Percentiles rank a stretch among this genome's conserved stretches.
Evolutionary conservation across 2,888 invertebrate species (phyloP).

Genomic region (Leptogaster cylindrica): DNA sequence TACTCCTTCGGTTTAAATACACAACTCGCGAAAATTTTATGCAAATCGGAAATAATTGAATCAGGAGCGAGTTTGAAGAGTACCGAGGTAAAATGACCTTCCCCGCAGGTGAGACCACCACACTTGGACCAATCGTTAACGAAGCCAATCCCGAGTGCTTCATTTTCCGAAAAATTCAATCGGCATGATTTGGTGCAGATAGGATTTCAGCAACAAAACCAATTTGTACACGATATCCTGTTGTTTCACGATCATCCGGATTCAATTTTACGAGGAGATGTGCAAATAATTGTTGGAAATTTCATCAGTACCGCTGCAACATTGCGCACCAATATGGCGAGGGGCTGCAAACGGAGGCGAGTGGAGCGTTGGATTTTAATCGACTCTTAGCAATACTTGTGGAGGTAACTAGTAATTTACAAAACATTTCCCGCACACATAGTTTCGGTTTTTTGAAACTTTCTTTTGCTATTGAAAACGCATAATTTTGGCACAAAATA

Average conservation of each 20-base stretch:
- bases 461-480: too few relatives aligned
- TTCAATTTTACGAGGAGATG: constrained; percentile 60
- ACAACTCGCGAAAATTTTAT: constrained; percentile 50
- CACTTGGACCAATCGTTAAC: too few relatives aligned
- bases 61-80: constrained; percentile 42
- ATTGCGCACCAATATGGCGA: background rate
- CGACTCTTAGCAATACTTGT: constrained; percentile 58
- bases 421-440: too few relatives aligned
- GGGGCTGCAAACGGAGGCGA: too few relatives aligned
- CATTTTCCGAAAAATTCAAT: constrained; percentile 20
- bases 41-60: constrained; percentile 59
- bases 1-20: constrained; percentile 33
- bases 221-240: constrained; percentile 55
- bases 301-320: constrained; percentile 51
- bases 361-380: constrained; percentile 51
- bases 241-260: constrained; percentile 59
- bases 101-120: too few relatives aligned
- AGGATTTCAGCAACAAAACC: constrained; percentile 41
- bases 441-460: too few relatives aligned
- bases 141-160: background rate
- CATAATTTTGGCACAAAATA: too few relatives aligned
- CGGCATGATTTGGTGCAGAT: constrained; percentile 13
- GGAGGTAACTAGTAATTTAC: constrained; percentile 58
- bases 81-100: too few relatives aligned
- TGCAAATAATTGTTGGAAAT: constrained; percentile 60